phyloP scores from a whole-genome alignment of 1,140 invertebrate species.

The Euschistus heros region DNA sequence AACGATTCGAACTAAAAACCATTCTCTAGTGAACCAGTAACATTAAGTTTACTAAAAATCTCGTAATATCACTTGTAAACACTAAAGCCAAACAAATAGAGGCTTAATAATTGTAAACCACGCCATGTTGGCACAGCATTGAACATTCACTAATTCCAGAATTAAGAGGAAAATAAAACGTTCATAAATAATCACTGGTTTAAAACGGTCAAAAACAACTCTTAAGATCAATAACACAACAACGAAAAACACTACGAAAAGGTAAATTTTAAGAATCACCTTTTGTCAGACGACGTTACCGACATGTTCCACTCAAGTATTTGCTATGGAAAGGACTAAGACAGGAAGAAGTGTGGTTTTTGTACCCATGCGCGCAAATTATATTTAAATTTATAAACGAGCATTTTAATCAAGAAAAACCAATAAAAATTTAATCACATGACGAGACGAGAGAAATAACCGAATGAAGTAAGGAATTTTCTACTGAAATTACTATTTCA shows the following conservation, averaged over 20 bases:
- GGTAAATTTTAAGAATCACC: constrained; percentile 44
- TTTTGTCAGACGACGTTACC: constrained; percentile 53
- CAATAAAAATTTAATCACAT: constrained; percentile 10
- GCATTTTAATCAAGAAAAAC: not conserved
- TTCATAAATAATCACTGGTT: not conserved
- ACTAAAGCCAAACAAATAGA: constrained; percentile 28
- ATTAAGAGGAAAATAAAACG: too few relatives aligned
- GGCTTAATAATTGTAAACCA: constrained; percentile 22
- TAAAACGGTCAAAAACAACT: not conserved
- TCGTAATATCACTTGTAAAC: not conserved
- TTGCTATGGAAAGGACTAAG: constrained; percentile 54
- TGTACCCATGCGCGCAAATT: constrained; percentile 26
- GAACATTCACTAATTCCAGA: too few relatives aligned
- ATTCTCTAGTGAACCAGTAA: not conserved
- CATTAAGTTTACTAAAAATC: not conserved
- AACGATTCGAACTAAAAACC: not conserved
- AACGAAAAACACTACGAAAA: too few relatives aligned
- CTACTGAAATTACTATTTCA: not conserved
- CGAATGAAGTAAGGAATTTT: not conserved
- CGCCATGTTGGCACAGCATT: constrained; percentile 26
- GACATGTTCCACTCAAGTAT: constrained; percentile 63
- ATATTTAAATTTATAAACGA: not conserved
- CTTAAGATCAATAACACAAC: not conserved
- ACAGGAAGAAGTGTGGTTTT: constrained; percentile 22
- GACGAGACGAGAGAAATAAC: not conserved